Conservation (phyloP, 23 tunicate genomes). For the Trididemnum clinides region DNA sequence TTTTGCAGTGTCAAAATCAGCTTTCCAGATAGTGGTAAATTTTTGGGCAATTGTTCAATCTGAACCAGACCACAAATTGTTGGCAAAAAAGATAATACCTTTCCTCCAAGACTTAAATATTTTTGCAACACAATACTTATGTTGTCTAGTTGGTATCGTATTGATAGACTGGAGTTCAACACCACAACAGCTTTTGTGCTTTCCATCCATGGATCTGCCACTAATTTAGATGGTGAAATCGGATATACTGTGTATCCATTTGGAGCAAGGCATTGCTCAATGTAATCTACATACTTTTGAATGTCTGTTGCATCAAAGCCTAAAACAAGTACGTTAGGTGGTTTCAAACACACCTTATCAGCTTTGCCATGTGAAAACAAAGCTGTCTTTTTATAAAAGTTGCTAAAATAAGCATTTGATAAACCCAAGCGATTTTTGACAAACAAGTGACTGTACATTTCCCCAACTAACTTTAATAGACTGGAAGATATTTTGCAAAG, state of each 20-base stretch:
- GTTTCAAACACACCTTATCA: conserved; percentile 6
- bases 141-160: background rate
- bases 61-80: too few species aligned
- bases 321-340: conserved; percentile 69
- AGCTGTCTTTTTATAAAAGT: background rate
- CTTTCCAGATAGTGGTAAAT: background rate
- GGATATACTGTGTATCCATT: conserved; percentile 49
- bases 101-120: conserved; percentile 53
- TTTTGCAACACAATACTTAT: background rate
- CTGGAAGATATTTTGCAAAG: background rate
- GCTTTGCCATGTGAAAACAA: background rate
- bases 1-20: background rate
- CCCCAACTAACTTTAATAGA: background rate
- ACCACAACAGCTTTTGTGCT: conserved; percentile 34
- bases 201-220: conserved; percentile 67
- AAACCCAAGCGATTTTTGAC: conserved; percentile 6
- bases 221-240: background rate
- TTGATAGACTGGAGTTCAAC: background rate
- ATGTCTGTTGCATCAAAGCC: conserved; percentile 3
- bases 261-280: conserved; percentile 28
- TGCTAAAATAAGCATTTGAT: background rate
- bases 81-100: conserved; percentile 39
- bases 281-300: background rate
- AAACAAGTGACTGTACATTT: conserved; percentile 35
- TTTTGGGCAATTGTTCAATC: background rate